Base-by-base conservation (phyloP, 1,140 invertebrate species). In the Cherax quadricarinatus region DNA sequence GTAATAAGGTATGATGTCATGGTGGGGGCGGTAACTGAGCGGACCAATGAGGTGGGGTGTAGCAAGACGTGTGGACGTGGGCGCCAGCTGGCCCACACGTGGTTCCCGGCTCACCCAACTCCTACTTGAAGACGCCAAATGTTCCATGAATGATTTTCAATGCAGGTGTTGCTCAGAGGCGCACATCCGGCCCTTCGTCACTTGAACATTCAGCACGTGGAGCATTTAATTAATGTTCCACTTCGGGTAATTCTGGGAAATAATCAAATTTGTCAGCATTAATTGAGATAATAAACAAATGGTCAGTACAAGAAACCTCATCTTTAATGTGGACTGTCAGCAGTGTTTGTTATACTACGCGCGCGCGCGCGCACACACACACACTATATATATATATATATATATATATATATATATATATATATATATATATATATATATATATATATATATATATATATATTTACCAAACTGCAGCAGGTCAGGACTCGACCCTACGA, bases 71-170 rank as follows among this genome's bases (percentile, higher is more conserved):
- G 1, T 84, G n/a, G 88, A 81, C 41, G 24, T 7, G 51, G 60
- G 41, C 51, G n/a, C 79, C 81, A 89, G 80, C 88, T 88, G 81
- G 88, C 81, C 66, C 51, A 49, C 88, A 89, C 88, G 88, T 89
- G 88, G 88, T 84, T 41, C 75, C 41, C 30, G 30, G 48, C n/a
- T 41, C 21, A n/a, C 66, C 62, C 81, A 73, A 83, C 80, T 83
- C 75, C 66, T 81, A 89, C 80, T 82, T 83, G 81, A 83, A 89
- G 81, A 83, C 51, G 62, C 66, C 70, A 75, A 89, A 89, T 82
- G 81, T 89, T 89, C 80, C 88, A 83, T 89, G 88, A 89, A 89
- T 84, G 88, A 89, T 89, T 84, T 84, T 57, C 84, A 83, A 89
- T 89, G 88, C 88, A 89, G 88, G 79, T 89, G 88, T 73, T 89